phyloP scores from a whole-genome alignment of 2,113 vertebrate genomes.

The Typhlomys cinereus region DNA sequence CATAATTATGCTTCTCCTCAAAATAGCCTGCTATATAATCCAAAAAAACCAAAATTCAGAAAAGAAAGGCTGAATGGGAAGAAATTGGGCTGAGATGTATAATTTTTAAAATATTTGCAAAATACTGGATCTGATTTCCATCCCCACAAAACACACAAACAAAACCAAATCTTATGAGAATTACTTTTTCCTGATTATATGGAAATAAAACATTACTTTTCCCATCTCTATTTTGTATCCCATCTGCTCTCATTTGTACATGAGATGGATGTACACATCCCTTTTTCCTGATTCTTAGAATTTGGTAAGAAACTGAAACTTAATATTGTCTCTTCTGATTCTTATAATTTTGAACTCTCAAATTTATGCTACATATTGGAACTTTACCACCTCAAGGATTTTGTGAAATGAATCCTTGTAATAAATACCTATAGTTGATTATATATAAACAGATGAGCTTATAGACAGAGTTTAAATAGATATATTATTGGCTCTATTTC shows the following conservation, averaged over 20 bases:
- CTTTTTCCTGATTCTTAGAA: background rate
- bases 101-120: too few species aligned
- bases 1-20: too few species aligned
- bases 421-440: background rate
- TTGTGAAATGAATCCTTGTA: background rate
- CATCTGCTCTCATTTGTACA: background rate
- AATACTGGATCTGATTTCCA: background rate
- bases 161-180: too few species aligned
- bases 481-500: background rate
- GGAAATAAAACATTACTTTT: background rate
- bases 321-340: too few species aligned
- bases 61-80: background rate
- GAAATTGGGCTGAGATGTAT: background rate
- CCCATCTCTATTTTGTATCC: background rate
- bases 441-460: background rate
- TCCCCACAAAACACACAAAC: background rate
- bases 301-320: too few species aligned
- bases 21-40: too few species aligned
- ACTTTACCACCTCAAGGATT: background rate
- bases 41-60: too few species aligned
- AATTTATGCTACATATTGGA: background rate
- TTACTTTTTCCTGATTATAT: too few species aligned
- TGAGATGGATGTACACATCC: background rate
- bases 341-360: background rate
- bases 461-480: background rate